phyloP scores from a whole-genome alignment of 2,113 vertebrate genomes.

The Psephotus haematonotus region DNA sequence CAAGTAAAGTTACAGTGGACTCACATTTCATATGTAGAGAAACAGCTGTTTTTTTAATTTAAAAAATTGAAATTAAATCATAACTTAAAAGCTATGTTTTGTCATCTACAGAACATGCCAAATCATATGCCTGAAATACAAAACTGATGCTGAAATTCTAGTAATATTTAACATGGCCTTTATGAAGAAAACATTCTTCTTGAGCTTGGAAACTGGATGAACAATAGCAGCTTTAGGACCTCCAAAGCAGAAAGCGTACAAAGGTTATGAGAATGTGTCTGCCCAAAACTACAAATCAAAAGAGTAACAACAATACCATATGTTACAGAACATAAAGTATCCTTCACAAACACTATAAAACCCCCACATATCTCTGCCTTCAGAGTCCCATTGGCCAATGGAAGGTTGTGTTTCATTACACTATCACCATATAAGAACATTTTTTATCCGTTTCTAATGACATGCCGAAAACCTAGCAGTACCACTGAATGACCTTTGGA shows the following conservation, averaged over 20 bases:
- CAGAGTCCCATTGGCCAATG: slow-evolving; percentile 53
- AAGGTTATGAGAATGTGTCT: slow-evolving; percentile 84
- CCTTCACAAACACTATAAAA: slow-evolving; percentile 70
- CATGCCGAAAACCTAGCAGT: background rate
- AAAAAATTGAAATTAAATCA: slow-evolving; percentile 69
- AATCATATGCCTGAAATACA: slow-evolving; percentile 67
- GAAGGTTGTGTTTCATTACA: slow-evolving; percentile 57
- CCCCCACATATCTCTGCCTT: slow-evolving; percentile 53
- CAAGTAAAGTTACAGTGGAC: slow-evolving; percentile 49
- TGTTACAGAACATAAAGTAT: slow-evolving; percentile 77
- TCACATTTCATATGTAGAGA: slow-evolving; percentile 60
- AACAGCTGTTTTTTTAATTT: slow-evolving; percentile 63
- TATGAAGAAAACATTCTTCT: slow-evolving; percentile 69
- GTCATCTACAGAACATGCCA: slow-evolving; percentile 58
- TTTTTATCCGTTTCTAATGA: slow-evolving; percentile 33
- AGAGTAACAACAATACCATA: slow-evolving; percentile 82
- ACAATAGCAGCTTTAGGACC: slow-evolving; percentile 73
- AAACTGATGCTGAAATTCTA: slow-evolving; percentile 72
- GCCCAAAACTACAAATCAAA: slow-evolving; percentile 83
- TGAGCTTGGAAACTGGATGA: slow-evolving; percentile 49
- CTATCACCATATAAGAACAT: slow-evolving; percentile 55
- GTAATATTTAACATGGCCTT: slow-evolving; percentile 65
- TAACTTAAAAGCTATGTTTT: slow-evolving; percentile 60
- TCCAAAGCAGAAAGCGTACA: slow-evolving; percentile 78
- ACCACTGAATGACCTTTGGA: slow-evolving; percentile 30